phyloP scores from a whole-genome alignment of 2,888 invertebrate species.

The Amblyjoppa proteus region DNA sequence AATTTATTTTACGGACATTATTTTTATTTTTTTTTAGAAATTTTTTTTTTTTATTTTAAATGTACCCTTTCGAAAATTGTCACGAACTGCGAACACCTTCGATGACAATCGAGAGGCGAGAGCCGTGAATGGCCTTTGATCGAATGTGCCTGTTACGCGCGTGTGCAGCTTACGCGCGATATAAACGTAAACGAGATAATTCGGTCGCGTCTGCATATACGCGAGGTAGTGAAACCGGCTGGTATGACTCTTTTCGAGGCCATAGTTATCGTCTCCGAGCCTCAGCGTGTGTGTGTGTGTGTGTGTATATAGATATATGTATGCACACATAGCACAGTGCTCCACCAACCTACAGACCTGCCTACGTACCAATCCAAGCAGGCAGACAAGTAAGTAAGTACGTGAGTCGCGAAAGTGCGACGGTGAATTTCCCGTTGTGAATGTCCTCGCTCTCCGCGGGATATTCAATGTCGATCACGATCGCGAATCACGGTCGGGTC shows the following conservation, averaged over 20 bases:
- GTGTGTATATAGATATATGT: no score
- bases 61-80: no score
- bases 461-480: slow-evolving; percentile 62
- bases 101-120: neutral
- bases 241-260: slow-evolving; percentile 24
- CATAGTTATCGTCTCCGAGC: slow-evolving; percentile 23
- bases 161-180: neutral
- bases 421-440: slow-evolving; percentile 50
- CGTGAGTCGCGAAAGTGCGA: slow-evolving; percentile 65
- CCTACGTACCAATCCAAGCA: slow-evolving; percentile 1
- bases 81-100: neutral
- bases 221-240: slow-evolving; percentile 54
- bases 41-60: no score
- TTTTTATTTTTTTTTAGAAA: no score
- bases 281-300: neutral
- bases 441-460: slow-evolving; percentile 54
- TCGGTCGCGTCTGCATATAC: slow-evolving; percentile 2
- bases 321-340: neutral
- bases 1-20: no score
- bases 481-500: slow-evolving; percentile 65
- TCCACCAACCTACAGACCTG: slow-evolving; percentile 23
- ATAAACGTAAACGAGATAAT: slow-evolving; percentile 30
- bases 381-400: slow-evolving; percentile 27
- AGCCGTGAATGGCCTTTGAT: neutral
- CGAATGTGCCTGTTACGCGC: neutral